These are phyloP conservation scores for Chaetodon trifascialis DNA, from an alignment of 2,113 vertebrate genomes.

Conservation along the genomic window DNA sequence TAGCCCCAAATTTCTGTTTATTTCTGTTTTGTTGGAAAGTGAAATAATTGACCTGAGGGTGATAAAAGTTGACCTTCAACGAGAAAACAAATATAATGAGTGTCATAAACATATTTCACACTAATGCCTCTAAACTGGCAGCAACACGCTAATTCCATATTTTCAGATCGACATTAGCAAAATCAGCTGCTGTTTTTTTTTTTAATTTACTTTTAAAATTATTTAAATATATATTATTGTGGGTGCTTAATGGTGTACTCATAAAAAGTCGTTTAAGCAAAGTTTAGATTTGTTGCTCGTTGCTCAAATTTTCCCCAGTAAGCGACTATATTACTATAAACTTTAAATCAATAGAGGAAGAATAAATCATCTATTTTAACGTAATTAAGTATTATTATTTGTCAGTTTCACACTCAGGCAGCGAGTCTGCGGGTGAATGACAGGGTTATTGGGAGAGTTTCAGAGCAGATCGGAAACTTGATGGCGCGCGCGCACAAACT, in stretches of 20 bases:
- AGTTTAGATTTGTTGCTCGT: not conserved
- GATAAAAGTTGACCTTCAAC: not conserved
- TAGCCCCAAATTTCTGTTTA: not conserved
- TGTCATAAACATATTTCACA: not conserved
- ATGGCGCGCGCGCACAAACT: conserved; percentile 20
- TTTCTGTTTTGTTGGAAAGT: not conserved
- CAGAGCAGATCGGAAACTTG: conserved; percentile 32
- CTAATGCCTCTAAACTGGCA: not conserved
- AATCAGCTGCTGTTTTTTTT: not conserved
- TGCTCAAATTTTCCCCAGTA: not conserved
- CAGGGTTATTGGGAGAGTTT: not conserved
- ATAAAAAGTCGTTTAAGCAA: not conserved
- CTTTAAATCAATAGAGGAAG: not conserved
- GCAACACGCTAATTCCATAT: not conserved
- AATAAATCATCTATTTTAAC: not conserved
- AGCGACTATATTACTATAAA: not conserved
- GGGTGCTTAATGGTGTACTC: not conserved
- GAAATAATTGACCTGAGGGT: not conserved
- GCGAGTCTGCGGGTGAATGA: not conserved
- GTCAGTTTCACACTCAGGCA: too few species aligned
- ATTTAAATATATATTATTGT: not conserved
- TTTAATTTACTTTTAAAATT: not conserved
- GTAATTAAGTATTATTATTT: too few species aligned
- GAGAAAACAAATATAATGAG: not conserved
- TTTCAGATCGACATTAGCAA: not conserved